Evolutionary conservation across 2,113 vertebrate species (phyloP).

Genomic region (Brienomyrus brachyistius): DNA sequence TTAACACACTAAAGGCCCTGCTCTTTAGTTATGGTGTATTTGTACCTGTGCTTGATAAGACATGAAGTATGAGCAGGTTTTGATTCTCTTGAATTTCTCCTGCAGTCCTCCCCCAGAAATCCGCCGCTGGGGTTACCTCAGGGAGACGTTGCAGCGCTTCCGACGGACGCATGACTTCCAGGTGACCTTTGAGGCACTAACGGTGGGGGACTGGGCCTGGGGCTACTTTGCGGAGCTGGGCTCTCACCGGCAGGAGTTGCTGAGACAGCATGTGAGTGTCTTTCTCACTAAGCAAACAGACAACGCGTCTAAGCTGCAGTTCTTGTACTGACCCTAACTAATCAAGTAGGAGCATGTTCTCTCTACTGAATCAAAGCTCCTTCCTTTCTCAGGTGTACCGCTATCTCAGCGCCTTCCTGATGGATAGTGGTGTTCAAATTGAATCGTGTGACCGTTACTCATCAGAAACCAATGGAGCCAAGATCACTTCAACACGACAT

Average conservation of each 20-base stretch:
- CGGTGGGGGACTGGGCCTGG: conserved; percentile 71
- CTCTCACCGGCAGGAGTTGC: conserved; percentile 70
- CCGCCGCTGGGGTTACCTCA: conserved; percentile 78
- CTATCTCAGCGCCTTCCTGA: conserved; percentile 80
- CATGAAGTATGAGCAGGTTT: background rate
- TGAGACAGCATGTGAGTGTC: conserved; percentile 70
- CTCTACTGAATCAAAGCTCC: background rate
- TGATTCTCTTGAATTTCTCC: background rate
- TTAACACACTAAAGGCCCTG: background rate
- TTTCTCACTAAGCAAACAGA: background rate
- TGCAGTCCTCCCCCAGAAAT: conserved; percentile 71
- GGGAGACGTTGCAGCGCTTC: conserved; percentile 76
- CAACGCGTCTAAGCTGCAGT: background rate
- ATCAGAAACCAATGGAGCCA: conserved; percentile 83
- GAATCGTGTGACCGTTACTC: conserved; percentile 80
- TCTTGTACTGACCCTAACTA: background rate
- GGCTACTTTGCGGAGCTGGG: conserved; percentile 71
- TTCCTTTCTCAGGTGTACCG: conserved; percentile 66
- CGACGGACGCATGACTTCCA: conserved; percentile 76
- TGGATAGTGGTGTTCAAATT: conserved; percentile 79
- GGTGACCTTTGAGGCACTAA: conserved; percentile 72
- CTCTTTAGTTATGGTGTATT: background rate
- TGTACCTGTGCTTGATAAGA: background rate
- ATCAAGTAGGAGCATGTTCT: background rate
- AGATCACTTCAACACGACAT: conserved; percentile 76